Evolutionary conservation across 2,888 invertebrate genomes (phyloP).

Genomic region (Odontocolon sp.): DNA sequence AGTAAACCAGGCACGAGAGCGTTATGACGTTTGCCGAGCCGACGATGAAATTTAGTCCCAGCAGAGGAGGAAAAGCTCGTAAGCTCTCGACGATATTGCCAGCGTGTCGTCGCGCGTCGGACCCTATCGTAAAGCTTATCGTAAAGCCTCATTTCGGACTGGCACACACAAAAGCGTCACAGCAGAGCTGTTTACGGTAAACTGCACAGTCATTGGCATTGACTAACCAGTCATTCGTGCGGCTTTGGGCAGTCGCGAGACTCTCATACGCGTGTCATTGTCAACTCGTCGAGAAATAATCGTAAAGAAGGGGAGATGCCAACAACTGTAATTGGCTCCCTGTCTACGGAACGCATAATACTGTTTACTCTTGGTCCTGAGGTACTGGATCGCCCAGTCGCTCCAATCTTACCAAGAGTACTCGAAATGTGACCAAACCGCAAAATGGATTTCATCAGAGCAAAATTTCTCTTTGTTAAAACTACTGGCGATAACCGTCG

Average conservation of each 20-base stretch:
- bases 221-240: too few relatives aligned
- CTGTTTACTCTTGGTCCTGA: slow-evolving; percentile 1
- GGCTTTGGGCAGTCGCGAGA: too few relatives aligned
- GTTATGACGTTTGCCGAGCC: slow-evolving; percentile 57
- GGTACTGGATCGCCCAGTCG: background rate
- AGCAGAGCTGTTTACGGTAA: too few relatives aligned
- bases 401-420: background rate
- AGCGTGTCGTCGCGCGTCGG: too few relatives aligned
- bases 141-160: slow-evolving; percentile 62
- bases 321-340: too few relatives aligned
- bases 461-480: too few relatives aligned
- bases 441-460: background rate
- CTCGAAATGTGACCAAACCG: background rate
- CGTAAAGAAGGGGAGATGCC: too few relatives aligned
- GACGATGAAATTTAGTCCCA: slow-evolving; percentile 57
- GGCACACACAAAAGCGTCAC: slow-evolving; percentile 11
- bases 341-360: slow-evolving; percentile 34
- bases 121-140: slow-evolving; percentile 62
- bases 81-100: slow-evolving; percentile 65
- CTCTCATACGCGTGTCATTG: too few relatives aligned
- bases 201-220: too few relatives aligned
- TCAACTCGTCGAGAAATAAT: too few relatives aligned
- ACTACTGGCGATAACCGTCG: too few relatives aligned
- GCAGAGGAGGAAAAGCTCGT: slow-evolving; percentile 31
- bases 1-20: background rate